Conservation (phyloP, 2,797 vertebrate species). For the Arrhamphus sclerolepis region DNA sequence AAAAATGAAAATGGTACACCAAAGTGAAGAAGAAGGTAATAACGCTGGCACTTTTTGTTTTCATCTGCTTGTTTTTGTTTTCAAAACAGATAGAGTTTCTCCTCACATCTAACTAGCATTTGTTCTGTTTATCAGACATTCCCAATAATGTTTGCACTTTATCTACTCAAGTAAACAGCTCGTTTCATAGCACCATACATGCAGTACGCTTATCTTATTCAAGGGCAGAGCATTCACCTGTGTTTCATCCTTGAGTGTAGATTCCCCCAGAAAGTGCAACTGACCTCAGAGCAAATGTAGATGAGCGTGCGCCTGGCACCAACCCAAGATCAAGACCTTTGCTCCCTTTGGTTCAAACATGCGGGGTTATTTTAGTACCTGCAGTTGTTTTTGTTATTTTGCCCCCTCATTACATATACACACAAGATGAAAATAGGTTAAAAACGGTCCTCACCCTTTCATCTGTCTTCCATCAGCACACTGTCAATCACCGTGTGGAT, state of each 20-base stretch:
- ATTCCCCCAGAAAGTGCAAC: slow-evolving; percentile 37
- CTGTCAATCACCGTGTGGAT: slow-evolving; percentile 53
- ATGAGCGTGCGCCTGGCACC: slow-evolving; percentile 66
- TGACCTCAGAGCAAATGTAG: slow-evolving; percentile 76
- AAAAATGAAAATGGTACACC: too few species aligned
- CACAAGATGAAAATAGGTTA: slow-evolving; percentile 42
- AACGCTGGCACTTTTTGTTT: too few species aligned
- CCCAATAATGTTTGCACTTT: slow-evolving; percentile 23
- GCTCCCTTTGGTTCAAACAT: slow-evolving; percentile 62
- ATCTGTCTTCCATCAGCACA: slow-evolving; percentile 56
- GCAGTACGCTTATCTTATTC: slow-evolving; percentile 44
- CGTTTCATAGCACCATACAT: slow-evolving; percentile 11
- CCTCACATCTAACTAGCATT: slow-evolving; percentile 55
- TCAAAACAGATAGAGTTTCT: slow-evolving; percentile 15
- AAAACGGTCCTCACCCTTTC: slow-evolving; percentile 40
- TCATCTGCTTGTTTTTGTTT: slow-evolving; percentile 3
- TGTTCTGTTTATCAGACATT: slow-evolving; percentile 41
- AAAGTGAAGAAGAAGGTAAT: too few species aligned
- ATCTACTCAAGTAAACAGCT: slow-evolving; percentile 37
- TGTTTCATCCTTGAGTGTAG: slow-evolving; percentile 50
- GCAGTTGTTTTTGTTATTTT: slow-evolving; percentile 34
- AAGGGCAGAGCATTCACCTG: slow-evolving; percentile 65
- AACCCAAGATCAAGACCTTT: slow-evolving; percentile 66
- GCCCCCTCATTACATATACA: slow-evolving; percentile 2
- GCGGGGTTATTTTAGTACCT: slow-evolving; percentile 54